Percentiles rank a stretch among this genome's conserved stretches.
Evolutionary conservation across 2,797 vertebrate species (phyloP).

Genomic region (Huso huso): DNA sequence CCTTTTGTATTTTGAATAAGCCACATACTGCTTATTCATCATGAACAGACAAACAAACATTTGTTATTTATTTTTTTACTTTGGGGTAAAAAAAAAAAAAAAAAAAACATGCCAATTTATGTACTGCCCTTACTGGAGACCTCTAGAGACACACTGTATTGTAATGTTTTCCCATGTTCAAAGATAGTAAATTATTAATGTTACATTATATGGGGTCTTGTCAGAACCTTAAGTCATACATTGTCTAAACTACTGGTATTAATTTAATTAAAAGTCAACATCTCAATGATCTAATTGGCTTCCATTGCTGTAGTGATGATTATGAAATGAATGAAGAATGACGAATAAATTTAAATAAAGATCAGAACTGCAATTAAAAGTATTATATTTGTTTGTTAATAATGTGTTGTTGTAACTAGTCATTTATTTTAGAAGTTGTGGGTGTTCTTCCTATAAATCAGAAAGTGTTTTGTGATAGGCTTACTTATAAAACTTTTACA

Average conservation of each 20-base stretch:
- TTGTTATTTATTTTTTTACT: too few relatives aligned
- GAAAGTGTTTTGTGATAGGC: not conserved
- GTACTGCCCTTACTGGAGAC: too few relatives aligned
- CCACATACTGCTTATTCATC: not conserved
- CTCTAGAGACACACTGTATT: too few relatives aligned
- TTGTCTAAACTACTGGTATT: too few relatives aligned
- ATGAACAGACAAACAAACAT: conserved; percentile 1
- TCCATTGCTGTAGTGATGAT: conserved; percentile 2
- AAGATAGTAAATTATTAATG: too few relatives aligned
- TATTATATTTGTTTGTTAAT: not conserved
- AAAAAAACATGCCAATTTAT: too few relatives aligned
- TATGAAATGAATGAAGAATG: not conserved
- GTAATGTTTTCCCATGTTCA: too few relatives aligned
- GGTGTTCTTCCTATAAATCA: conserved; percentile 1
- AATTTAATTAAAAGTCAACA: not conserved
- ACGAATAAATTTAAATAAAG: not conserved
- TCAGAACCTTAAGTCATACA: too few relatives aligned
- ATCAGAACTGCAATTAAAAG: not conserved
- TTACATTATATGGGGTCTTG: too few relatives aligned
- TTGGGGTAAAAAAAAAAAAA: too few relatives aligned
- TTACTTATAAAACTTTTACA: conserved; percentile 19
- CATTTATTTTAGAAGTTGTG: conserved; percentile 8
- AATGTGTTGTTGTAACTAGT: not conserved
- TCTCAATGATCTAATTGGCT: conserved; percentile 4
- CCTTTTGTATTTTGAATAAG: conserved; percentile 28